Conservation (phyloP, 2,888 invertebrate species). For the Frankliniella fusca region DNA sequence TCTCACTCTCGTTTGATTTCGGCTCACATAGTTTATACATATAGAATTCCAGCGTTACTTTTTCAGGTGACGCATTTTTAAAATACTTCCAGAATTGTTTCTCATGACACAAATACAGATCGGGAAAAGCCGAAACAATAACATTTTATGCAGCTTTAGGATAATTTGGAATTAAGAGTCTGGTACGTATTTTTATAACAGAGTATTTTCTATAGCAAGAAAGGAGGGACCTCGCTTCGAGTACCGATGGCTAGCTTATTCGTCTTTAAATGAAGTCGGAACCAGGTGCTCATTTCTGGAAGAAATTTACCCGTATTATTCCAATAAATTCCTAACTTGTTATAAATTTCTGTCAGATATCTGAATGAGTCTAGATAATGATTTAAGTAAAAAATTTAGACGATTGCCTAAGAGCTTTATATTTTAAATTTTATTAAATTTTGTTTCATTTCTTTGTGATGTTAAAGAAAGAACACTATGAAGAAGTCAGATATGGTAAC, state of each 20-base stretch:
- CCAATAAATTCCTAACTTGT: neutral
- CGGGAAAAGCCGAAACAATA: too few relatives aligned
- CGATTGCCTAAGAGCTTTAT: neutral
- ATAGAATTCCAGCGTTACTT: too few relatives aligned
- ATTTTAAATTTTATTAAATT: neutral
- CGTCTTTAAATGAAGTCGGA: neutral
- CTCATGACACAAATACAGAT: too few relatives aligned
- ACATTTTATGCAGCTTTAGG: too few relatives aligned
- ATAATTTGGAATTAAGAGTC: neutral
- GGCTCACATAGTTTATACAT: neutral
- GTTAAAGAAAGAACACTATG: neutral
- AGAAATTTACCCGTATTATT: neutral
- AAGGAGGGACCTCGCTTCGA: neutral
- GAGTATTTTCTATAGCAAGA: neutral
- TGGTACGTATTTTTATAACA: neutral
- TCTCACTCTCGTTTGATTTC: constrained; percentile 13
- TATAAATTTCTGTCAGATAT: neutral
- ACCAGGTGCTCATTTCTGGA: neutral
- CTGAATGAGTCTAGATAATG: neutral
- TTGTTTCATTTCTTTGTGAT: neutral
- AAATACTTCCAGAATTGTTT: too few relatives aligned
- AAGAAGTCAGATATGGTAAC: neutral
- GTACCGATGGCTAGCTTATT: constrained; percentile 22
- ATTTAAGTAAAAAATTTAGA: neutral
- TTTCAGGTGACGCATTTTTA: too few relatives aligned